Evolutionary conservation across 2,113 vertebrate genomes (phyloP).

Genomic region (Lagenorhynchus albirostris): DNA sequence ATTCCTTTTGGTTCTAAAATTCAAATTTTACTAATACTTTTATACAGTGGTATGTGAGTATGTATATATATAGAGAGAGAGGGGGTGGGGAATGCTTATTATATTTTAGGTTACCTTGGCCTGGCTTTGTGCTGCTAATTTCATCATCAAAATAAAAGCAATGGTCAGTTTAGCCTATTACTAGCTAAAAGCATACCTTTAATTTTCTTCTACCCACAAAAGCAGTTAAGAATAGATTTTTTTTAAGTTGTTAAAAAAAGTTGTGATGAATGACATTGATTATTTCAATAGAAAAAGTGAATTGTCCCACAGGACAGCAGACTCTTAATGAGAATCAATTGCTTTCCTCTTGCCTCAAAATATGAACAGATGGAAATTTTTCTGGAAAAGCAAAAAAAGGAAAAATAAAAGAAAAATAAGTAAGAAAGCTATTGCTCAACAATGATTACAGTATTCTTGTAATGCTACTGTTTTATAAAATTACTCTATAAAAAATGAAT

Average conservation of each 20-base stretch:
- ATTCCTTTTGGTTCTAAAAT: background rate
- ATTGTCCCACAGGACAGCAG: background rate
- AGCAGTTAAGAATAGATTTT: background rate
- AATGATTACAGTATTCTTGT: background rate
- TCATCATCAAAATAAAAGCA: constrained; percentile 8
- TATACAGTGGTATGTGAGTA: background rate
- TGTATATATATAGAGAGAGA: background rate
- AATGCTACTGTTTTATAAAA: constrained; percentile 9
- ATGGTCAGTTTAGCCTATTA: background rate
- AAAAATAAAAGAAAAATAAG: background rate
- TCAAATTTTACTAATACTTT: background rate
- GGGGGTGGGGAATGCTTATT: background rate
- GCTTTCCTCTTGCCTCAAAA: constrained; percentile 19
- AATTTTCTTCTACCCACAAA: constrained; percentile 27
- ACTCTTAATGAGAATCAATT: background rate
- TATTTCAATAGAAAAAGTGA: constrained; percentile 23
- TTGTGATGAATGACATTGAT: background rate
- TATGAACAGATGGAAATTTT: background rate
- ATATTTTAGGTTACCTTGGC: background rate
- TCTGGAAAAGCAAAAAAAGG: background rate
- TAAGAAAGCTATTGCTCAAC: background rate
- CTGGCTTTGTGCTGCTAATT: background rate
- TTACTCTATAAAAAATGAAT: background rate
- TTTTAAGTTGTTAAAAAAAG: background rate
- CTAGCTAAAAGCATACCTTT: constrained; percentile 1